Evolutionary conservation across 2,888 invertebrate genomes (phyloP), one percentile per base, ranked within the genome.

Genomic region (Ditula angustiorana): DNA sequence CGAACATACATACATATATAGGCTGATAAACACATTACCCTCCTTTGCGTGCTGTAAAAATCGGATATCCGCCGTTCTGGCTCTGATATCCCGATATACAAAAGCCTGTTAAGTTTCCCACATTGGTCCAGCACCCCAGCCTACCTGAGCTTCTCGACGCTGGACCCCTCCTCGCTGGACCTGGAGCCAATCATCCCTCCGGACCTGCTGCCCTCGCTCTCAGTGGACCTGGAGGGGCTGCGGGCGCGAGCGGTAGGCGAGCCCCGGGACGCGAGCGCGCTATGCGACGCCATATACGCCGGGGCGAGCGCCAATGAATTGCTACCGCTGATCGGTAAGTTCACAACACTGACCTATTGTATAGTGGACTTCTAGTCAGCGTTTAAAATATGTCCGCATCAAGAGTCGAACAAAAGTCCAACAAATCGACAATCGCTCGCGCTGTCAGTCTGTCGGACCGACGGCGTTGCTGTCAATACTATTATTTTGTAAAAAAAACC

Each of bases 261-360:
- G 0, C 72, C 69, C 0, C 74, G 74, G 0, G 74, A 70, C 8
- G 63, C 26, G 7, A 61, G 61, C 61, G 71, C 73, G 16, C 69
- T 93, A 7, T 83, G 80, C 53, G 85, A 86, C 0, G 87, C 87
- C 0, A 87, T 93, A 5, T 68, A 85, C 2, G 80, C 79, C 0
- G 84, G 83, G 0, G 88, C 87, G 46, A 72, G 80, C 2, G 75
- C 92, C 2, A 91, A 92, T 2, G 79, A 88, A 58, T 81, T 93
- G 0, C 73, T 92, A 67, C 78, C 87, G 19, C 87, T 85, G 69
- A 82, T 92, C 44, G 80, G 92, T 91, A 64, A 82, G 85, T 73
- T 21, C 33, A 0, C 24, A 21, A 11, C n/a, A 13, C 16, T 10
- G 24, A 23, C 24, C 23, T 52, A 2, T 52, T 21, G 33, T 13